Percentiles rank a stretch among this genome's conserved stretches.
Evolutionary conservation across 2,797 vertebrate species (phyloP).

Genomic region (Chromis chromis): DNA sequence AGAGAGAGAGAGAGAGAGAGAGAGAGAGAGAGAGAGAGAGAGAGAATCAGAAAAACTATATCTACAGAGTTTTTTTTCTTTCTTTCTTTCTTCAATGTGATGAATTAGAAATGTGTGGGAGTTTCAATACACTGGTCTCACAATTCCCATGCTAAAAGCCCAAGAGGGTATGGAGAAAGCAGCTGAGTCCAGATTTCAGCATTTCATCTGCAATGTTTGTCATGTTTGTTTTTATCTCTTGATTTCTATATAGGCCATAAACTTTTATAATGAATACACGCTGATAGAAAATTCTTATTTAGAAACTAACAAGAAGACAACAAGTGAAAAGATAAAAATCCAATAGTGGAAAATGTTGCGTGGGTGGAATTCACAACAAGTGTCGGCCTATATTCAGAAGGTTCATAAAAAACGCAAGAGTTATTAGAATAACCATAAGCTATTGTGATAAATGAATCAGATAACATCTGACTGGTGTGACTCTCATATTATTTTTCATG

Average conservation of each 20-base stretch:
- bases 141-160: conserved; percentile 75
- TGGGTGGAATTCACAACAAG: conserved; percentile 57
- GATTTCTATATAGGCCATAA: conserved; percentile 62
- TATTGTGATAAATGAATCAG: conserved; percentile 15
- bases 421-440: conserved; percentile 24
- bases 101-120: conserved; percentile 83
- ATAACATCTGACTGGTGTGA: neutral
- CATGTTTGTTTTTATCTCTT: conserved; percentile 56
- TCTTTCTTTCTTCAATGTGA: conserved; percentile 59
- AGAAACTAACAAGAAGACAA: conserved; percentile 43
- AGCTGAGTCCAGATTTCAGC: conserved; percentile 58
- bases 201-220: conserved; percentile 67
- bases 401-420: conserved; percentile 25
- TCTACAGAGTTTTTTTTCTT: conserved; percentile 52
- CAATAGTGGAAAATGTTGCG: conserved; percentile 49
- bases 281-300: conserved; percentile 53
- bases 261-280: conserved; percentile 65
- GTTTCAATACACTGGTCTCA: conserved; percentile 70
- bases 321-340: conserved; percentile 60
- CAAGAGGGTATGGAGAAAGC: conserved; percentile 50
- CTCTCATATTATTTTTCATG: conserved; percentile 4
- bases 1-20: conserved; percentile 6
- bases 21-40: neutral
- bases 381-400: conserved; percentile 14
- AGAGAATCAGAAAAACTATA: conserved; percentile 9